These are phyloP conservation scores for Gambusia yucatana DNA, from an alignment of 2,797 vertebrate genomes.

Conservation along the genomic window DNA sequence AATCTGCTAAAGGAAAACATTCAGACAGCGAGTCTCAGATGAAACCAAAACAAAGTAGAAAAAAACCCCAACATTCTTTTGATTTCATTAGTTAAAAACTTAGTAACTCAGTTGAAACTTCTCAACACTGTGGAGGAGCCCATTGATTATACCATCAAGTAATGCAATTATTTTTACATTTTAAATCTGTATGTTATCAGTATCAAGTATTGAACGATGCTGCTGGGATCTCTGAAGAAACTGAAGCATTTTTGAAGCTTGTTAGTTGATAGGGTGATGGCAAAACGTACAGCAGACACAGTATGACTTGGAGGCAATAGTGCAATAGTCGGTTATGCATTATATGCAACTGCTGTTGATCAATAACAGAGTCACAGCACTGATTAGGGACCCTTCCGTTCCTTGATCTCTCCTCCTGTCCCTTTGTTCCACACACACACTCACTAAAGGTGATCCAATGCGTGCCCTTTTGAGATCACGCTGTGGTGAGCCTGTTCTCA, in stretches of 20 bases:
- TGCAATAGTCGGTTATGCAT: too few species aligned
- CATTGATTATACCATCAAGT: background rate
- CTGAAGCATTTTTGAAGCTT: background rate
- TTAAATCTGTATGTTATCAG: background rate
- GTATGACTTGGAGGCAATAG: background rate
- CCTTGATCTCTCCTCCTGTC: too few species aligned
- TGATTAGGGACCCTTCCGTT: too few species aligned
- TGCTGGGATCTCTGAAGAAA: background rate
- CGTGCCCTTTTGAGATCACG: too few species aligned
- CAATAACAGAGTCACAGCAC: too few species aligned
- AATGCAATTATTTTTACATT: background rate
- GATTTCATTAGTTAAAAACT: background rate
- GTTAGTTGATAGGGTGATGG: background rate
- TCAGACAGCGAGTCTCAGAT: background rate
- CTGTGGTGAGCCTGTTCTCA: too few species aligned
- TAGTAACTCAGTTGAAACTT: background rate
- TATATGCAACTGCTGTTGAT: too few species aligned
- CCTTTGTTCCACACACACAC: too few species aligned
- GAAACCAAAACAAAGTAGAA: slow-evolving; percentile 4
- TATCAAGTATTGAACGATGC: background rate
- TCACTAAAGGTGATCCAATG: too few species aligned
- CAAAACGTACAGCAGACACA: background rate
- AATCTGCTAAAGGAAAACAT: slow-evolving; percentile 14
- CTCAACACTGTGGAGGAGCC: background rate
- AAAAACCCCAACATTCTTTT: background rate